phyloP scores from a whole-genome alignment of 2,888 invertebrate genomes.

The Meliscaeva auricollis region DNA sequence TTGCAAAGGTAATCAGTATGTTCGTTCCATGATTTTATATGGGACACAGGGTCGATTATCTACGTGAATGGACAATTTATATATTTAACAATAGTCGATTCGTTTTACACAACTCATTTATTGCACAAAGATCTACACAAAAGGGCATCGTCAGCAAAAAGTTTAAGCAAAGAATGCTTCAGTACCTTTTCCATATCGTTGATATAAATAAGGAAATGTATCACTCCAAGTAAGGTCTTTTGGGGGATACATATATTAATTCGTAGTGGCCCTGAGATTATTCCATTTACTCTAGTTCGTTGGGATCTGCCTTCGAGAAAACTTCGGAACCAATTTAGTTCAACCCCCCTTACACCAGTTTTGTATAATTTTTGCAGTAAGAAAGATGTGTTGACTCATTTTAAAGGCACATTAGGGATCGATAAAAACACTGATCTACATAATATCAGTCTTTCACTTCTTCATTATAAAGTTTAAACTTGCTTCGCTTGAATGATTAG shows the following conservation, averaged over 20 bases:
- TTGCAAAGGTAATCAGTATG: too few relatives aligned
- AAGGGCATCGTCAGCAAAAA: neutral
- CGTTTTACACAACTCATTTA: too few relatives aligned
- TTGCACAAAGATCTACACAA: too few relatives aligned
- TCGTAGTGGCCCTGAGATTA: neutral
- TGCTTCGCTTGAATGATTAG: neutral
- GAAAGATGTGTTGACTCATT: neutral
- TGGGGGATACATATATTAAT: neutral
- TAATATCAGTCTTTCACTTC: neutral
- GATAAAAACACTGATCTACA: neutral
- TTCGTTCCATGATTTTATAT: neutral
- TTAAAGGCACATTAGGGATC: neutral
- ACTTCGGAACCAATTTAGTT: neutral
- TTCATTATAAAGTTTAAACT: neutral
- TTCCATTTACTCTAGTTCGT: neutral
- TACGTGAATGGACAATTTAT: neutral
- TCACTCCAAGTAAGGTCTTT: neutral
- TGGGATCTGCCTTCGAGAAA: slow-evolving; percentile 6
- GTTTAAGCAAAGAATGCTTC: neutral
- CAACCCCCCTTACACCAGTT: neutral
- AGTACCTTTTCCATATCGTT: neutral
- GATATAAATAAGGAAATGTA: neutral
- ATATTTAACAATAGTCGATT: neutral
- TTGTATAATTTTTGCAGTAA: neutral
- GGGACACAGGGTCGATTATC: neutral